Evolutionary conservation across 2,113 vertebrate genomes (phyloP), one percentile per base, ranked within the genome.

Genomic region (Sturnira hondurensis): DNA sequence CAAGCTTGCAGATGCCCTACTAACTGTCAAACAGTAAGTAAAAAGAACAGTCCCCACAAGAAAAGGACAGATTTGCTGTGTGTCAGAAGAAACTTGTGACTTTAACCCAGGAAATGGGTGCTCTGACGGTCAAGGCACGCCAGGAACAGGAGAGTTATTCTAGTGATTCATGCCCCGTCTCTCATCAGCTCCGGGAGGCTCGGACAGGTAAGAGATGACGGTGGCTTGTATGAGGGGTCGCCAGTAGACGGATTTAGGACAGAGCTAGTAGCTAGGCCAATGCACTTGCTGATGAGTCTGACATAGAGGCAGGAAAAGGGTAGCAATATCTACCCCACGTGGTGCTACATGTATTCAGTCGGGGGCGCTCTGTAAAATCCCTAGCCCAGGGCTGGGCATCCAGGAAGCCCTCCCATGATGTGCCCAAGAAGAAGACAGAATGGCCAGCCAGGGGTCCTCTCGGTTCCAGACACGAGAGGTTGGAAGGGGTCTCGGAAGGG

Each of bases 111-210:
- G 20, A 22, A 15, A 5, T 7, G n/a, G 26, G 26, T 6, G 33
- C 31, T 36, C 41, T 20, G 20, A 6, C 4, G 33, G n/a, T 2
- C 13, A 22, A 36, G 7, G 9, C 26, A 17, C 1, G 24, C 22
- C 73, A 5, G 31, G 1, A 2, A 1, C 41, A 28, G 38, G 16
- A n/a, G 33, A 3, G 16, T 31, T 7, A 10, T 8, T 13, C 31
- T 2, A 7, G 24, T 7, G 36, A 19, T 26, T 5, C 1, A 4
- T 7, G 38, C 56, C 5, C 41, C 2, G 4, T n/a, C 45, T 26
- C 45, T 33, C 73, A 31, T 13, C 13, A 14, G 76, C 13, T 24
- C 76, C 16, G 12, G 20, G 24, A 58, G 63, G 61, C 19, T 56
- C 58, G 68, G 73, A 3, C 3, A n/a, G 45, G 12, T 1, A 22